Percentiles rank a stretch among this genome's conserved stretches.
Conservation (phyloP, 2,113 vertebrate genomes). For the Recurvirostra avosetta region DNA sequence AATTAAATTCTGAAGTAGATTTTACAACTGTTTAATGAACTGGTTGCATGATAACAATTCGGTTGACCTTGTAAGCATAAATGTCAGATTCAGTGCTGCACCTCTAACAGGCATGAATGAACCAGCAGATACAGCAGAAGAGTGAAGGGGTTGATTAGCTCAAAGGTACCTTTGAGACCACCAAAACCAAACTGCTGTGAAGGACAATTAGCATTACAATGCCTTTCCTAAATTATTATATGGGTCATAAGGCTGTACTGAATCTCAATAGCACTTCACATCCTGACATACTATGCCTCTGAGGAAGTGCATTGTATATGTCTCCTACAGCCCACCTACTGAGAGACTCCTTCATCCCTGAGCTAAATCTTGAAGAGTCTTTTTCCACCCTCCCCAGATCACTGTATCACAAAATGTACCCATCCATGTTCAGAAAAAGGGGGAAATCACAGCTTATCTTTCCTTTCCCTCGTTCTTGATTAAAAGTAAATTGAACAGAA, state of each 20-base stretch:
- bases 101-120: neutral
- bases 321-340: neutral
- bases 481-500: neutral
- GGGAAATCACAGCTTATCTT: neutral
- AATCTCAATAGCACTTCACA: neutral
- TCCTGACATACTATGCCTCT: neutral
- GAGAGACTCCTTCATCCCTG: neutral
- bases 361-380: neutral
- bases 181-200: conserved; percentile 34
- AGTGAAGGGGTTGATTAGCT: conserved; percentile 3
- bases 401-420: neutral
- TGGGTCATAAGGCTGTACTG: neutral
- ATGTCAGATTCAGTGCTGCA: neutral
- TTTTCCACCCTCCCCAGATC: neutral
- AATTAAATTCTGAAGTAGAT: neutral
- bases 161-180: conserved; percentile 29
- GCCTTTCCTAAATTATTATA: neutral
- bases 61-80: neutral
- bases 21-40: neutral
- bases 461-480: neutral
- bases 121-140: conserved; percentile 12
- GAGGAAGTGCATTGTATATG: neutral
- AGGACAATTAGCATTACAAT: conserved; percentile 10
- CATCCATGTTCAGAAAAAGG: neutral
- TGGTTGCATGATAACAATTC: neutral